A percentile compares a stretch with the other conserved stretches of the same genome.
Conservation (phyloP, 1,140 invertebrate genomes). For the Callitettix versicolor region DNA sequence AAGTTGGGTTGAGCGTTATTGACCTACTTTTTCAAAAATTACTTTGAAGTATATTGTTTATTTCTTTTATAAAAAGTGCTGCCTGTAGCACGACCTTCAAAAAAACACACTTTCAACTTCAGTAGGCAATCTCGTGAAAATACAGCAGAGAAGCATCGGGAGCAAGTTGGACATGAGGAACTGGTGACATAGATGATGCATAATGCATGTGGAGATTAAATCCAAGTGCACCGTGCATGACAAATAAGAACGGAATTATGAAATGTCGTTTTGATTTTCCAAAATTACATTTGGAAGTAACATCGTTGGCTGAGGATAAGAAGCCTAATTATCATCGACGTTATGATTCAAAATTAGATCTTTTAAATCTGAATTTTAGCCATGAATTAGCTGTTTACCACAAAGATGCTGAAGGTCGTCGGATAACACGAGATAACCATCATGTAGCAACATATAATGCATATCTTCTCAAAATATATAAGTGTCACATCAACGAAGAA, state of each 20-base stretch:
- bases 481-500: neutral
- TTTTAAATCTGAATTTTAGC: neutral
- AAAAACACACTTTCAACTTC: too few relatives aligned
- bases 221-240: neutral
- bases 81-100: too few relatives aligned
- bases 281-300: neutral
- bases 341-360: neutral
- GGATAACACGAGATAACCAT: neutral
- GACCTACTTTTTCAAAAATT: too few relatives aligned
- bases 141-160: too few relatives aligned
- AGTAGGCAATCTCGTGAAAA: too few relatives aligned
- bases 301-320: neutral
- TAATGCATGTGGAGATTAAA: neutral
- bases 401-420: neutral
- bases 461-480: neutral
- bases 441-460: neutral
- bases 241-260: neutral
- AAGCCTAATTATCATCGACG: neutral
- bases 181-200: neutral
- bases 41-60: too few relatives aligned
- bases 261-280: slow-evolving; percentile 1
- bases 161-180: too few relatives aligned
- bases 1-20: too few relatives aligned
- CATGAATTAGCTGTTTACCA: neutral
- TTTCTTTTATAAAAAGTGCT: neutral